These are phyloP conservation scores for Zoanthus sansibaricus DNA, from an alignment of 92 coral and sea anemone species.

Conservation along the genomic window DNA sequence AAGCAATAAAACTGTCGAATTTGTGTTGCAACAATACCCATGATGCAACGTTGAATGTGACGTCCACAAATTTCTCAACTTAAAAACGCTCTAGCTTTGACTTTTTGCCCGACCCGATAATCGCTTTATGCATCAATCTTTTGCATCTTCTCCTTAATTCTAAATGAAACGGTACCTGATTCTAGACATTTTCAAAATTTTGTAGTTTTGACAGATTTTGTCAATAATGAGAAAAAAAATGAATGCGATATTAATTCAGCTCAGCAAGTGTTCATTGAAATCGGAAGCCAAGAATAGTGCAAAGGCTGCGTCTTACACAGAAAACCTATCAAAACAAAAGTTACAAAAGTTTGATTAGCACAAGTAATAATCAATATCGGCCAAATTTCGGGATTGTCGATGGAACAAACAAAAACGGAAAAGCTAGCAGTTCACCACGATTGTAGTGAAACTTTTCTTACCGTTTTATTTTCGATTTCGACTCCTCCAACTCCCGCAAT, in stretches of 20 bases:
- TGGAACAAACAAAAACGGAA: conserved; percentile 4
- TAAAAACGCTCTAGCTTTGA: not conserved
- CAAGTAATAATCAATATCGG: conserved; percentile 1
- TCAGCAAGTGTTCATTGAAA: not conserved
- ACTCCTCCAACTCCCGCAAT: conserved; percentile 12
- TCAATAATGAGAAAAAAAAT: conserved; percentile 13
- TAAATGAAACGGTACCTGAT: conserved; percentile 8
- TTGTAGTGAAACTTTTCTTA: conserved; percentile 13
- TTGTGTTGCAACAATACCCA: conserved; percentile 7
- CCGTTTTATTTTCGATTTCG: conserved; percentile 33
- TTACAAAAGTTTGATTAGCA: conserved; percentile 27
- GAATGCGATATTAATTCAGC: conserved; percentile 10
- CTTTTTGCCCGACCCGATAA: not conserved
- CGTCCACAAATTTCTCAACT: not conserved
- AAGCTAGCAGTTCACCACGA: not conserved
- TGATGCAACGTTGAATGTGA: conserved; percentile 29
- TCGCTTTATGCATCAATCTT: conserved; percentile 6
- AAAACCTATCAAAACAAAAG: conserved; percentile 10
- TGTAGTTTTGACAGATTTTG: conserved; percentile 16
- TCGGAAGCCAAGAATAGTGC: conserved; percentile 9
- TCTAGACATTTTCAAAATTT: conserved; percentile 14
- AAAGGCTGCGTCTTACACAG: conserved; percentile 12
- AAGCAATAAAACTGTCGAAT: not conserved
- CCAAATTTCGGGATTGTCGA: conserved; percentile 9
- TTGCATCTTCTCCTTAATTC: conserved; percentile 19